A percentile compares a stretch with the other conserved stretches of the same genome.
Evolutionary conservation across 2,797 vertebrate species (phyloP).

Genomic region (Astyanax mexicanus): DNA sequence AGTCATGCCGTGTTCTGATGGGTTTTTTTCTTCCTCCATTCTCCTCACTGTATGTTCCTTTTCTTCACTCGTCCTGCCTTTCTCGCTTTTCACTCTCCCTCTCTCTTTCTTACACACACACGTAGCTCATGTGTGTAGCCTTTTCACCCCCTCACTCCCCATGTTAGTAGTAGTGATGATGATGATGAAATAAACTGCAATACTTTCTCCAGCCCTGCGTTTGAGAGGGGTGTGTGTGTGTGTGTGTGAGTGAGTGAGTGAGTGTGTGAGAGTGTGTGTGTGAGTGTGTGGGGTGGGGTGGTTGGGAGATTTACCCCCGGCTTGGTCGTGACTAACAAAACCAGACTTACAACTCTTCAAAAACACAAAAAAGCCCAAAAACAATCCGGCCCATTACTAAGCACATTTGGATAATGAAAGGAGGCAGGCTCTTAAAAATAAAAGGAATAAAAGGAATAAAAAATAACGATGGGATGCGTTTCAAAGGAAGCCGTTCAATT

Average conservation of each 20-base stretch:
- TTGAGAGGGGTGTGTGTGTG: constrained; percentile 69
- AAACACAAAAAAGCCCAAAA: constrained; percentile 67
- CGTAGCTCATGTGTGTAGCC: constrained; percentile 75
- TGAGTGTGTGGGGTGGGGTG: background rate
- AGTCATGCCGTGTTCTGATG: no score
- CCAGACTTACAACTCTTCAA: constrained; percentile 78
- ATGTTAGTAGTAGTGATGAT: constrained; percentile 80
- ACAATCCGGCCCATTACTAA: constrained; percentile 82
- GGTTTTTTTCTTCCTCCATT: no score
- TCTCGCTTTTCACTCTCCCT: constrained; percentile 39
- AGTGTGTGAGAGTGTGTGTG: constrained; percentile 6
- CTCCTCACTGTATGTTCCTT: background rate
- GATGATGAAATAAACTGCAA: constrained; percentile 78
- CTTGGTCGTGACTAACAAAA: constrained; percentile 83
- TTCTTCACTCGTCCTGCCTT: constrained; percentile 24
- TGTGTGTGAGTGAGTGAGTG: constrained; percentile 1
- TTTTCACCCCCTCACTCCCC: constrained; percentile 81
- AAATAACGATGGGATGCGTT: constrained; percentile 59
- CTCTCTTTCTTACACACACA: constrained; percentile 57
- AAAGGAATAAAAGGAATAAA: constrained; percentile 19
- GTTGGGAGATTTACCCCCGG: constrained; percentile 79
- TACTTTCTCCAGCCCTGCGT: constrained; percentile 79
- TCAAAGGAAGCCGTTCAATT: constrained; percentile 71
- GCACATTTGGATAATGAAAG: constrained; percentile 76
- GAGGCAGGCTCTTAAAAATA: constrained; percentile 46